A percentile compares a stretch with the other conserved stretches of the same genome.
Conservation (phyloP, 2,888 invertebrate species). For the Andrena flavipes region DNA sequence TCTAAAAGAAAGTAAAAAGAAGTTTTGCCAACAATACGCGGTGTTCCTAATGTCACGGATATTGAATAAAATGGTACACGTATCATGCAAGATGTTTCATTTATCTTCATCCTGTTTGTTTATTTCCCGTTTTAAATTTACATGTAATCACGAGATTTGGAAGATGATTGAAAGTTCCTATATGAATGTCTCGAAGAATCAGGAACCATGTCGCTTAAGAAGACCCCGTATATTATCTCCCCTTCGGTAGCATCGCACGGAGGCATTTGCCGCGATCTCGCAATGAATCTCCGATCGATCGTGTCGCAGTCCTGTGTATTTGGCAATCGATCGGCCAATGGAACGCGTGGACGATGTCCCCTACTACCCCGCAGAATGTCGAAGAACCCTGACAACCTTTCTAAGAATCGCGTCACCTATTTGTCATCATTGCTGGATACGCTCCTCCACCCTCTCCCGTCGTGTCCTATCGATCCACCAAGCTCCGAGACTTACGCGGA, state of each 20-base stretch:
- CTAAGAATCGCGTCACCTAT: slow-evolving; percentile 25
- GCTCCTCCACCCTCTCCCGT: not conserved
- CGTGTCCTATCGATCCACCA: slow-evolving; percentile 23
- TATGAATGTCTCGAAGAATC: too few species aligned
- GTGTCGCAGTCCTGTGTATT: slow-evolving; percentile 16
- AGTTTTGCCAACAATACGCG: too few species aligned
- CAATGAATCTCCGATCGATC: slow-evolving; percentile 47
- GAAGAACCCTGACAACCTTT: slow-evolving; percentile 27
- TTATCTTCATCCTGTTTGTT: too few species aligned
- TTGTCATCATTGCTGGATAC: slow-evolving; percentile 49
- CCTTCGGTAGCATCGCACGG: slow-evolving; percentile 29
- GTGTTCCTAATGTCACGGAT: too few species aligned
- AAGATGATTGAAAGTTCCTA: too few species aligned
- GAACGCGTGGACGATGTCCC: not conserved
- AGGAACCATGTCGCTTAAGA: too few species aligned
- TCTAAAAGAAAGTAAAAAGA: too few species aligned
- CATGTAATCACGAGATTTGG: too few species aligned
- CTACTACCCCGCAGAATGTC: slow-evolving; percentile 1
- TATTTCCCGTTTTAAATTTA: too few species aligned
- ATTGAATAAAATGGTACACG: too few species aligned
- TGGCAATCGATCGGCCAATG: slow-evolving; percentile 17
- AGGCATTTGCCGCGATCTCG: slow-evolving; percentile 58
- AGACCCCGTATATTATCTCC: not conserved
- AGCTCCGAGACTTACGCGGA: slow-evolving; percentile 16
- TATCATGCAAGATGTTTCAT: too few species aligned